Evolutionary conservation across 2,888 invertebrate genomes (phyloP), one percentile per base, ranked within the genome.

Genomic region (Ormyrus pomaceus): DNA sequence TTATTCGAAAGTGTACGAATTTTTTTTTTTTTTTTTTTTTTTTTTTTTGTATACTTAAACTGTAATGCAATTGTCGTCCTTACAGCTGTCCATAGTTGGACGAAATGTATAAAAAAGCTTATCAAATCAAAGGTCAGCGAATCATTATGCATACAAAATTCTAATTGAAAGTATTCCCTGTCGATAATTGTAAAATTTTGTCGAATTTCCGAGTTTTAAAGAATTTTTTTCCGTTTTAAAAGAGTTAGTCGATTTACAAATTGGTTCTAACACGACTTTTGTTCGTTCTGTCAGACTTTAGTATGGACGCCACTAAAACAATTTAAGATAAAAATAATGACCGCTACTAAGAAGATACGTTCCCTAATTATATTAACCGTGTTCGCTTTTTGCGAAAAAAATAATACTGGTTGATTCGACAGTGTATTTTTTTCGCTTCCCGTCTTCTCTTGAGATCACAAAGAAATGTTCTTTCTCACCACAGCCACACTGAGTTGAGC

Each of bases 231-330:
- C 34, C 59, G 65, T 53, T n/a, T 51, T 51, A 51, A 51, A 62
- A 65, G 51, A 34, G 34, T 34, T 34, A 34, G 13, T 19, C 13
- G 46, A 73, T 55, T 9, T 61, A 53, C 9, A 4, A 11, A 11
- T 46, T 11, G 4, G 65, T 69, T 65, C 51, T 48, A 64, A 61
- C 9, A 69, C n/a, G 8, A 76, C 11, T 65, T 66, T 69, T 53
- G 34, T 10, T 69, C 5, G 19, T 77, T 65, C 48, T 45, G 10
- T 77, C 71, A 77, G 71, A 77, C 77, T 77, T 77, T 66, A 11
- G 5, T 13, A 51, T 71, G 66, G 71, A 72, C 65, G 19, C 59
- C 50, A 50, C 64, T 77, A 70, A 69, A 77, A 70, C 10, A 56
- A 70, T 61, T 62, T 34, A n/a, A 70, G 19, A 55, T 59, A 76